Evolutionary conservation across 1,140 invertebrate species (phyloP).

Genomic region (Drosophila pandora): DNA sequence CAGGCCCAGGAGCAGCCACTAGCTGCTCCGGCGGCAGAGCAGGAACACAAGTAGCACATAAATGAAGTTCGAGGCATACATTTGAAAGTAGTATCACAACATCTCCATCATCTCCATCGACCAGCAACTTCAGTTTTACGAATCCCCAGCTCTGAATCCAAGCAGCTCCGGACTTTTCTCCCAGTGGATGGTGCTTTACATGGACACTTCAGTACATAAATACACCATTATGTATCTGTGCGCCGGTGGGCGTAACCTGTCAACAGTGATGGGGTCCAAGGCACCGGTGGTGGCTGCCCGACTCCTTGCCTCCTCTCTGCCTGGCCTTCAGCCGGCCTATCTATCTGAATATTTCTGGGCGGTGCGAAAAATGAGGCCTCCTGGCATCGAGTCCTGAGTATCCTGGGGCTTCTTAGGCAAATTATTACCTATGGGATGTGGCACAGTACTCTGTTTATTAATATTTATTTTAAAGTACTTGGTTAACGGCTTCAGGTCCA

Average conservation of each 20-base stretch:
- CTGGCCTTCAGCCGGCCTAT: slow-evolving; percentile 51
- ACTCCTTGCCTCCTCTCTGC: neutral
- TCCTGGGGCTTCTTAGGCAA: neutral
- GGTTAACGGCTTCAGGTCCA: too few species aligned
- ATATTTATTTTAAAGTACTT: too few species aligned
- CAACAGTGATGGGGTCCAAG: slow-evolving; percentile 19
- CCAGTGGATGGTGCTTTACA: slow-evolving; percentile 15
- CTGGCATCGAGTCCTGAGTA: neutral
- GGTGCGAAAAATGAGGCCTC: neutral
- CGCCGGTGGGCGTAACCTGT: slow-evolving; percentile 46
- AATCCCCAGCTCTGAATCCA: neutral
- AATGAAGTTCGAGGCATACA: slow-evolving; percentile 53
- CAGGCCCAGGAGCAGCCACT: slow-evolving; percentile 21
- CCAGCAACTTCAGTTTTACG: too few species aligned
- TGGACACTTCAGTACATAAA: slow-evolving; percentile 11
- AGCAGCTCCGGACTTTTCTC: neutral
- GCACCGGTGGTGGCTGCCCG: neutral
- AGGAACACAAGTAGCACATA: slow-evolving; percentile 59
- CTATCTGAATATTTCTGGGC: slow-evolving; percentile 15
- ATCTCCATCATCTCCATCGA: too few species aligned
- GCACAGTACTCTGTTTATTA: too few species aligned
- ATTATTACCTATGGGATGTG: neutral
- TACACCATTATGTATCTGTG: slow-evolving; percentile 24
- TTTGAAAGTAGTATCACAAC: slow-evolving; percentile 1
- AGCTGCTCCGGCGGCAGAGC: slow-evolving; percentile 28